Conservation (phyloP, 2,888 invertebrate species). For the Strigamia maritima region DNA sequence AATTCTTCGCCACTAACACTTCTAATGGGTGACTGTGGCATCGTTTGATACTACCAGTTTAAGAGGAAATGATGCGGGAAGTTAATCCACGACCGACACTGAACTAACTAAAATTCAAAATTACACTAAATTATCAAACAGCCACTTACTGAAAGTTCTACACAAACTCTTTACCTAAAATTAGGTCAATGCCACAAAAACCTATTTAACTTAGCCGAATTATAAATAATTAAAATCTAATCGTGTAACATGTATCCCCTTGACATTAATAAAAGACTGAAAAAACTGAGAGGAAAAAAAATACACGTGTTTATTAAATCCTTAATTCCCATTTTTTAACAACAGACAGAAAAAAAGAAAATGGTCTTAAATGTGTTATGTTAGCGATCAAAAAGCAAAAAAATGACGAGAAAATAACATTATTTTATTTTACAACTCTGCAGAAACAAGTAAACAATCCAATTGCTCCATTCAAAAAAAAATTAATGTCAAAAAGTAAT, state of each 20-base stretch:
- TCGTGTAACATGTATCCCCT: too few relatives aligned
- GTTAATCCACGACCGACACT: slow-evolving; percentile 3
- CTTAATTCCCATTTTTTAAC: not conserved
- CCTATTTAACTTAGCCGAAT: too few relatives aligned
- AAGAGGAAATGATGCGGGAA: slow-evolving; percentile 6
- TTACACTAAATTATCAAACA: not conserved
- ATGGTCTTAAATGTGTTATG: not conserved
- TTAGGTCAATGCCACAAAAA: too few relatives aligned
- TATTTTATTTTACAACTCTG: not conserved
- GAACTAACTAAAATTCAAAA: not conserved
- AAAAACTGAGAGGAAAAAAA: too few relatives aligned
- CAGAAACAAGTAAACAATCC: not conserved
- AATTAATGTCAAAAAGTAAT: not conserved
- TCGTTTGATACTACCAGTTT: not conserved
- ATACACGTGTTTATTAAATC: not conserved
- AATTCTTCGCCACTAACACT: slow-evolving; percentile 1
- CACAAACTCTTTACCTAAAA: too few relatives aligned
- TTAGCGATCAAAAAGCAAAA: not conserved
- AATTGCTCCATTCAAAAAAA: not conserved
- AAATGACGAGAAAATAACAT: not conserved
- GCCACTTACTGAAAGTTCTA: not conserved
- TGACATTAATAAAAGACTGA: too few relatives aligned
- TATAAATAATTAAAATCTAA: too few relatives aligned
- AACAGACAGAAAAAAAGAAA: not conserved
- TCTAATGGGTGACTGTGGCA: slow-evolving; percentile 12